Base-by-base conservation (phyloP, 2,888 invertebrate species). In the Epiblema foenella region DNA sequence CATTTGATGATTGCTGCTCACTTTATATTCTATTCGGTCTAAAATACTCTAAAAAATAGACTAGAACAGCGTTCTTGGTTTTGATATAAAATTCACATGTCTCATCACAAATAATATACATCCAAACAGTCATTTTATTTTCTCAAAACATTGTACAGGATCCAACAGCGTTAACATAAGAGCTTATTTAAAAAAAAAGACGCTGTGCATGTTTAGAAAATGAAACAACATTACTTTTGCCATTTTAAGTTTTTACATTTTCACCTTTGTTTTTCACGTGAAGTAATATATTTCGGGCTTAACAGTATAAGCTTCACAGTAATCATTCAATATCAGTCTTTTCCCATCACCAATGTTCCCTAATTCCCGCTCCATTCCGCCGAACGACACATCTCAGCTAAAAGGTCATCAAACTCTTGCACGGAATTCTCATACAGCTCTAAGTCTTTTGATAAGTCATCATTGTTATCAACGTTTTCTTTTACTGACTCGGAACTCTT, bases 351-450 rank as follows among this genome's bases (percentile, higher is more conserved):
- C 79, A 66, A 63, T 75, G 80, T 81, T 81, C 80, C 68, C 83
- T 79, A 90, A 75, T 89, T 90, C 72, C 89, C 92, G 78, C 94
- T 94, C 89, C 95, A 95, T 79, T 95, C 95, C 0, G 95, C 95
- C 57, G 94, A 94, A 78, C 95, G 93, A 85, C 95, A 95, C 85
- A 97, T 94, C 60, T 96, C 95, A 62, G 95, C 95, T 49, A 97
- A 90, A 81, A 97, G 94, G 75, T 96, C 95, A 81, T 97, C 97
- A 88, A 96, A 97, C 77, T 96, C 96, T 70, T 95, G 90, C 81
- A 96, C 94, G 75, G 95, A 96, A 56, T 95, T 95, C 87, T 97
- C 97, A 83, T 96, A 97, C 62, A 94, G 91, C 76, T 95, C 95
- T 74, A 98, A 87, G 82, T 97, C 96, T 82, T 95, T 94, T 0